Base-by-base conservation (phyloP, 1,140 invertebrate genomes). In the Drosophila ironensis region DNA sequence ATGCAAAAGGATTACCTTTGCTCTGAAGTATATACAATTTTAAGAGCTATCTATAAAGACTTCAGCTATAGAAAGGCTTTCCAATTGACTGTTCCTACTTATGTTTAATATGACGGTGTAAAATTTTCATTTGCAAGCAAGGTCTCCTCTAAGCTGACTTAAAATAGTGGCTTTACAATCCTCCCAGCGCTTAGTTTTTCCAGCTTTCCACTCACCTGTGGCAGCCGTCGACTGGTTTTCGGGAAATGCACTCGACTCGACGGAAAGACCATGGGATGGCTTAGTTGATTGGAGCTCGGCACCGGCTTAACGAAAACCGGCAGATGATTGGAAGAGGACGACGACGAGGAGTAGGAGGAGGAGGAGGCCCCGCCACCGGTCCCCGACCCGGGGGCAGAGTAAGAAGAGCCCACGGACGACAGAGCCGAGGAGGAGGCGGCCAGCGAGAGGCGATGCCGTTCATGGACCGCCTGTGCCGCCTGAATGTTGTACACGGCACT, bases 401-500 rank as follows among this genome's bases (percentile, higher is more conserved):
- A 24, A 3, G 30, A 35, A 12, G 30, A 4, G 2, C 20, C 20
- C 20, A 22, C 5, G 30, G 30, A 35, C 1, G 61, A 54, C 28
- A 35, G 16, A 2, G 71, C 59, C 2, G 67, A 67, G 0, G 72
- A 60, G 7, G 67, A 74, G n/a, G 71, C 73, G 9, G 70, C 74
- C 50, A 89, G 22, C 2, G 74, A 74, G 22, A 87, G 77, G 4
- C 78, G 87, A 73, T 89, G 87, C 9, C 72, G 46, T 41, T 90
- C 88, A 30, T 88, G 78, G 4, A 88, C 84, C 0, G 87, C 87
- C 44, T 90, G 88, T 0, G 87, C 89, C 0, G 89, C 89, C 14
- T 95, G 94, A 51, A 95, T 91, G 81, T 94, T 95, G 89, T 95
- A 95, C 8, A 95, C 92, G n/a, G 95, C 94, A 87, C 94, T 95